These are phyloP conservation scores for Halcyon badia DNA, from an alignment of 2,797 vertebrate genomes.

Conservation along the genomic window DNA sequence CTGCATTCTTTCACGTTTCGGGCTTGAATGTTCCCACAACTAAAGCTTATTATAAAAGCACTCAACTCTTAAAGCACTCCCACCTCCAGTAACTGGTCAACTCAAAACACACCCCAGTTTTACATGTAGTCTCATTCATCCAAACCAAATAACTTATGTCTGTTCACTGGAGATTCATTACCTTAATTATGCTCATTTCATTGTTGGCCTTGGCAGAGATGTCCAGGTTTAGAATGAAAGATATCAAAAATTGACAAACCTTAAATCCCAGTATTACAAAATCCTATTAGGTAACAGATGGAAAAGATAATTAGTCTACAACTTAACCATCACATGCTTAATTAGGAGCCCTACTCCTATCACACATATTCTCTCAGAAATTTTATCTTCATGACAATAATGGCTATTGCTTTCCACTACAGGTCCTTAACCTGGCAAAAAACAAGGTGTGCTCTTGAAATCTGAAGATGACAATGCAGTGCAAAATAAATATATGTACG, in stretches of 20 bases:
- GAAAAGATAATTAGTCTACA: constrained; percentile 48
- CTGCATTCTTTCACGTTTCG: constrained; percentile 61
- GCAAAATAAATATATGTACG: neutral
- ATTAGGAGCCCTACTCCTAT: constrained; percentile 11
- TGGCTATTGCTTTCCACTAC: neutral
- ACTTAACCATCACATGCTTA: constrained; percentile 19
- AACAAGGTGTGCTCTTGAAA: neutral
- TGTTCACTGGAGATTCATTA: constrained; percentile 51
- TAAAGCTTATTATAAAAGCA: neutral
- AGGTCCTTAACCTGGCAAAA: neutral
- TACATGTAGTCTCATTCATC: neutral
- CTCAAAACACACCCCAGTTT: constrained; percentile 7
- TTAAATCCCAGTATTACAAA: constrained; percentile 21
- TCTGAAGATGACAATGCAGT: neutral
- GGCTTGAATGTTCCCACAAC: constrained; percentile 53
- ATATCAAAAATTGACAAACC: neutral
- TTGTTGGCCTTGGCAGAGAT: constrained; percentile 44
- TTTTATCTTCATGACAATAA: neutral
- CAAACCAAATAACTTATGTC: constrained; percentile 41
- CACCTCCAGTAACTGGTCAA: constrained; percentile 11
- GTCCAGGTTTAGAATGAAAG: neutral
- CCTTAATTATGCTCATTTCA: constrained; percentile 1
- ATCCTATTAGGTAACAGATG: constrained; percentile 36
- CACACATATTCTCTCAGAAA: neutral
- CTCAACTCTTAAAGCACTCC: neutral